Percentiles rank a stretch among this genome's conserved stretches.
Evolutionary conservation across 92 coral and sea anemone species (phyloP).

Genomic region (Bergia sp.): DNA sequence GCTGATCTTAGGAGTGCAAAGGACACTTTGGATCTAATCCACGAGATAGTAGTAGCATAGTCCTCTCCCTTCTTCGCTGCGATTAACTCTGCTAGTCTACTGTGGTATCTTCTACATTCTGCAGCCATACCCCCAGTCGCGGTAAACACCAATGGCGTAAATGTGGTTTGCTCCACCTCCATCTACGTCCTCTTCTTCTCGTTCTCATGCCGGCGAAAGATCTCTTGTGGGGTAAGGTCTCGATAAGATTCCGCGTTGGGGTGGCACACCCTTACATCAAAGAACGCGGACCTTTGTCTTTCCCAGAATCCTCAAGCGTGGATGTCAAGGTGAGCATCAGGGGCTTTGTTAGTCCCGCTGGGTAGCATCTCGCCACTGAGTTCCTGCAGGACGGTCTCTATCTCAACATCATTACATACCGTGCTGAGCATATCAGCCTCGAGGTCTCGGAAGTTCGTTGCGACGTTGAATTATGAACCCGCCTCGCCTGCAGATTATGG

Average conservation of each 20-base stretch:
- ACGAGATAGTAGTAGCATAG: conserved; percentile 46
- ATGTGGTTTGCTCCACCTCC: conserved; percentile 47
- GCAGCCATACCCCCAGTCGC: conserved; percentile 44
- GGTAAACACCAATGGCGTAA: conserved; percentile 48
- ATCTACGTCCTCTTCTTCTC: conserved; percentile 46
- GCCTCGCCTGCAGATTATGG: no score
- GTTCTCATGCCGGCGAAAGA: conserved; percentile 40
- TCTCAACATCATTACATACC: conserved; percentile 30
- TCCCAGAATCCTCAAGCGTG: conserved; percentile 43
- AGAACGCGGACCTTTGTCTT: no score
- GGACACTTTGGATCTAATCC: conserved; percentile 45
- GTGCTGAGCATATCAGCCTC: conserved; percentile 8
- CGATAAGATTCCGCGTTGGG: conserved; percentile 35
- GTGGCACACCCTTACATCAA: no score
- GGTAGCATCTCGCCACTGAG: conserved; percentile 23
- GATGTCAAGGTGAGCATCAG: conserved; percentile 8
- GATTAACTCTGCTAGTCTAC: conserved; percentile 38
- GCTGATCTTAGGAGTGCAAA: conserved; percentile 48
- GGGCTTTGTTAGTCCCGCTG: conserved; percentile 49
- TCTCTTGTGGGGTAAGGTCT: conserved; percentile 37
- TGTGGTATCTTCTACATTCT: conserved; percentile 49
- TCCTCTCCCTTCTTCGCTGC: conserved; percentile 49
- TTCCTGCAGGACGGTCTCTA: conserved; percentile 41
- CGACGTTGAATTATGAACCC: no score
- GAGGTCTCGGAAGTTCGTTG: conserved; percentile 53